phyloP scores from a whole-genome alignment of 2,113 vertebrate species.

The Ariopsis seemanni region DNA sequence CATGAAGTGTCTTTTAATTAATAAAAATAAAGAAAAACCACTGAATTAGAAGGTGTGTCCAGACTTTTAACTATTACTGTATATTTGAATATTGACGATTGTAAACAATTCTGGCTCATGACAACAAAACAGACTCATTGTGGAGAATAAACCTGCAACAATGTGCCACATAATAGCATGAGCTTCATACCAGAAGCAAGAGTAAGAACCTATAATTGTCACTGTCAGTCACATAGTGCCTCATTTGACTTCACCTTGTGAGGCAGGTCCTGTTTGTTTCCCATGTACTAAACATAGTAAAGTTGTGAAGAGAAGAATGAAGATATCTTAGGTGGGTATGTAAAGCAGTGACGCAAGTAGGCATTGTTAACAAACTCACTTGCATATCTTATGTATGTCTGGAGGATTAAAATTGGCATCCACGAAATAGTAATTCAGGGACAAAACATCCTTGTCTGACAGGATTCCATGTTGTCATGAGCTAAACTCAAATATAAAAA shows the following conservation, averaged over 20 bases:
- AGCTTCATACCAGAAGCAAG: slow-evolving; percentile 46
- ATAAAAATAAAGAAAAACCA: no score
- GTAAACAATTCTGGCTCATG: slow-evolving; percentile 30
- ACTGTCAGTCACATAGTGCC: slow-evolving; percentile 38
- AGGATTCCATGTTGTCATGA: neutral
- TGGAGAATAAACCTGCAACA: slow-evolving; percentile 26
- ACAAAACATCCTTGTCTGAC: neutral
- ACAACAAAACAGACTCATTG: slow-evolving; percentile 18
- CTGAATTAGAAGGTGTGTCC: no score
- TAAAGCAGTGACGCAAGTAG: neutral
- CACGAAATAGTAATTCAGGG: neutral
- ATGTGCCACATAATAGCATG: slow-evolving; percentile 18
- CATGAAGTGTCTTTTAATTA: no score
- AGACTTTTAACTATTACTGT: no score
- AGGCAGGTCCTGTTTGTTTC: slow-evolving; percentile 32
- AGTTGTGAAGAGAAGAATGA: slow-evolving; percentile 27
- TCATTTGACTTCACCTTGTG: slow-evolving; percentile 32
- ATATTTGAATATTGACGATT: neutral
- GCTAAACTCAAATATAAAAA: neutral
- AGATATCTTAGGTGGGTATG: neutral
- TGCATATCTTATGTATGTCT: neutral
- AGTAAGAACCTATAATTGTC: slow-evolving; percentile 35
- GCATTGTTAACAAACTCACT: neutral
- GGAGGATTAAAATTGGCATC: neutral
- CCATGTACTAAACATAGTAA: neutral